Base-by-base conservation (phyloP, 2,797 vertebrate genomes). In the Epinephelus coioides region DNA sequence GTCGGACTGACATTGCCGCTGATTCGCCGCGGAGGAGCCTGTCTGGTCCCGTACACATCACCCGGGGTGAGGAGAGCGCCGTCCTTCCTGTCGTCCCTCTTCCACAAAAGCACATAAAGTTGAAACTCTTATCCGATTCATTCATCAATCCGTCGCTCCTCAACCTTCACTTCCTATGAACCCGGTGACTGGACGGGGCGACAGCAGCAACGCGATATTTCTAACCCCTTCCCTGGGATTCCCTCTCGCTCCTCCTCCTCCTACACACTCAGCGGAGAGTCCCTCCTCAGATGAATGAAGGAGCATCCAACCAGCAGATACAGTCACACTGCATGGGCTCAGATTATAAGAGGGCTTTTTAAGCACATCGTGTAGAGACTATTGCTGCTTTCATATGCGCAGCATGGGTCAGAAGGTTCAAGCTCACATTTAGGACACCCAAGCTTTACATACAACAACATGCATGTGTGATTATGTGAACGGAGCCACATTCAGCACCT, bases 191-290 rank as follows among this genome's bases (percentile, higher is more conserved):
- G 74, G 63, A 77, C 63, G 21, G 43, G 65, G 83, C 51, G 60
- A 69, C 81, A 76, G 79, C 84, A 82, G 88, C 81, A 88, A 91
- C 90, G 87, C 89, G 86, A 93, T 93, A 89, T 84, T 76, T 92
- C 88, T 91, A 82, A 84, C 75, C 90, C 80, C 68, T 90, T 81
- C 55, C 27, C 82, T 83, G 89, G 91, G 92, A 92, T 90, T 91
- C 91, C 92, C 90, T 81, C 18, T 79, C 23, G 89, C 90, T 78
- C 90, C 91, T 91, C 90, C 90, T 91, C 90, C 89, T 79, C 60
- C 75, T 18, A 3, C 71, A 3, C 38, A 8, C 67, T 21, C 54
- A 43, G 43, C 47, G 8, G 70, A 40, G 54, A 3, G 43, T 3
- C 64, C 65, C 57, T 63, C 61, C 44, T 62, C 50, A 5, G 3